A percentile compares a stretch with the other conserved stretches of the same genome.
Conservation (phyloP, 2,113 vertebrate species). For the Monarcha castaneiventris region DNA sequence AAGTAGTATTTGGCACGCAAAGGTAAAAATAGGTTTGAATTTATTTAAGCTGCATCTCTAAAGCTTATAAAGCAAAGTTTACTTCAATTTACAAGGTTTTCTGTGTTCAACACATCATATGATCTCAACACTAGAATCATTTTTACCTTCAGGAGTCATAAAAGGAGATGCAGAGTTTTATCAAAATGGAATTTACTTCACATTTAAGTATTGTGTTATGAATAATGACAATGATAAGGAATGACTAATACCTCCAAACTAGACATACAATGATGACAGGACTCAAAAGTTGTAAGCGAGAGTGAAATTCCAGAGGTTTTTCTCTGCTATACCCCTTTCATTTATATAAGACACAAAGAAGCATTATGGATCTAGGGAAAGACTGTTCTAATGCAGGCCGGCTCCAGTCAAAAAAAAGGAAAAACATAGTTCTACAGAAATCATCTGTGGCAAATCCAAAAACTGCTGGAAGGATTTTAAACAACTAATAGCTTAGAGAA, state of each 20-base stretch:
- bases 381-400: neutral
- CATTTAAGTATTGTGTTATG: neutral
- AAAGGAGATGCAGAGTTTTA: neutral
- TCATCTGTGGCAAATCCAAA: neutral
- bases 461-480: neutral
- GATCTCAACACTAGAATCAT: neutral
- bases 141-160: neutral
- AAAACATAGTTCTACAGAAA: neutral
- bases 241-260: neutral
- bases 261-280: neutral
- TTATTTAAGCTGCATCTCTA: neutral
- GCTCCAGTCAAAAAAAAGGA: neutral
- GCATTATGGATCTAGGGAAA: neutral
- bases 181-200: neutral
- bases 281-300: neutral
- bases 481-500: neutral
- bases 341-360: neutral
- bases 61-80: neutral
- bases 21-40: neutral
- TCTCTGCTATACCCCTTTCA: neutral
- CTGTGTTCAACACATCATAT: neutral
- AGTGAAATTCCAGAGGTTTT: neutral
- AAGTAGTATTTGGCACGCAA: neutral
- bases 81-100: neutral
- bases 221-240: fast-evolving